Conservation (phyloP, 2,797 vertebrate genomes). For the Miichthys miiuy region DNA sequence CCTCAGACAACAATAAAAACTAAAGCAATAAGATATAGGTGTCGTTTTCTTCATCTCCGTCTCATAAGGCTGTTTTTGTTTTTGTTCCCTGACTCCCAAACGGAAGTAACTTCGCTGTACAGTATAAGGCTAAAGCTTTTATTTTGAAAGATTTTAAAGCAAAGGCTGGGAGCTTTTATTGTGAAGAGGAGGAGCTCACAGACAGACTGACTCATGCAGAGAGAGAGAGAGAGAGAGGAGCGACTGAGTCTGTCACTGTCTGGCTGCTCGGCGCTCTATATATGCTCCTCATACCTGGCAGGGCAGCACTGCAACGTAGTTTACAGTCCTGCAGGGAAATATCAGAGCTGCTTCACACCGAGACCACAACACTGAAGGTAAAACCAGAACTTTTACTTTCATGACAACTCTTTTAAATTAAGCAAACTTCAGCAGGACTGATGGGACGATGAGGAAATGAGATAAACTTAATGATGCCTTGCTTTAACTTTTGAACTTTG, state of each 20-base stretch:
- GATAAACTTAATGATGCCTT: slow-evolving; percentile 2
- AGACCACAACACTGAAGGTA: slow-evolving; percentile 74
- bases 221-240: slow-evolving; percentile 41
- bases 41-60: slow-evolving; percentile 1
- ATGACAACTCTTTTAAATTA: background rate
- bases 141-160: slow-evolving; percentile 84
- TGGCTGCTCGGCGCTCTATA: slow-evolving; percentile 85
- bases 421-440: background rate
- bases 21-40: slow-evolving; percentile 22
- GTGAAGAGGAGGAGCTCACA: slow-evolving; percentile 72
- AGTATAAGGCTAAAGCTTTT: slow-evolving; percentile 79
- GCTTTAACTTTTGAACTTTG: slow-evolving; percentile 18
- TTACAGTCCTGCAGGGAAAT: slow-evolving; percentile 69
- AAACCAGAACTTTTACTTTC: slow-evolving; percentile 22
- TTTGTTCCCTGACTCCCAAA: slow-evolving; percentile 11
- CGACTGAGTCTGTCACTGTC: slow-evolving; percentile 77
- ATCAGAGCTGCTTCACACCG: slow-evolving; percentile 46
- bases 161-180: slow-evolving; percentile 69
- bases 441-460: background rate
- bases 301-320: slow-evolving; percentile 50
- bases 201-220: slow-evolving; percentile 80
- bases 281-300: slow-evolving; percentile 85
- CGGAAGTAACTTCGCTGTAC: slow-evolving; percentile 13
- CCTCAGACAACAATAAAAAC: background rate
- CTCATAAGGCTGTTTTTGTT: slow-evolving; percentile 8